Conservation (phyloP, 2,797 vertebrate species). For the Anabas testudineus region DNA sequence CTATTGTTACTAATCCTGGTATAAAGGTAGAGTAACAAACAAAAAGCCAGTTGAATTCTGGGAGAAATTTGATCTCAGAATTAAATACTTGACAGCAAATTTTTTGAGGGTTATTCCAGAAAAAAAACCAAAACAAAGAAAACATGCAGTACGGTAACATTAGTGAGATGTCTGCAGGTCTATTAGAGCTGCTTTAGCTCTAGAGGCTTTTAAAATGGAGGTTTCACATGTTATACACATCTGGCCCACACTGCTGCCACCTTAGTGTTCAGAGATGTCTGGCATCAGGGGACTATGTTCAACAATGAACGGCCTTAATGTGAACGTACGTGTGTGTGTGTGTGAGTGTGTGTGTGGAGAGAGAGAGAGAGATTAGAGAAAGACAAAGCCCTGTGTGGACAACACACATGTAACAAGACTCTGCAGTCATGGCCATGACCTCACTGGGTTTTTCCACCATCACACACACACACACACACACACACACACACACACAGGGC, state of each 20-base stretch:
- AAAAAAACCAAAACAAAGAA: slow-evolving; percentile 13
- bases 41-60: too few species aligned
- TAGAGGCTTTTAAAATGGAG: slow-evolving; percentile 50
- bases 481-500: slow-evolving; percentile 39
- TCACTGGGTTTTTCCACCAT: slow-evolving; percentile 80
- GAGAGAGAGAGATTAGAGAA: slow-evolving; percentile 47
- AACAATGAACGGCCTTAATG: slow-evolving; percentile 28
- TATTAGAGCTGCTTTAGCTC: slow-evolving; percentile 36
- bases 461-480: slow-evolving; percentile 37
- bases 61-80: too few species aligned
- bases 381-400: slow-evolving; percentile 66
- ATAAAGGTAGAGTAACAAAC: too few species aligned
- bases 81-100: too few species aligned
- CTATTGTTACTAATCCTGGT: too few species aligned
- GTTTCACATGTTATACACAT: slow-evolving; percentile 52
- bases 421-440: slow-evolving; percentile 77
- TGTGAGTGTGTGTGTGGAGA: slow-evolving; percentile 2
- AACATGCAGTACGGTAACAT: neutral
- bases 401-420: slow-evolving; percentile 80
- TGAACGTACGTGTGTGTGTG: slow-evolving; percentile 7
- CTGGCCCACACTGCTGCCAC: slow-evolving; percentile 46
- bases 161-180: slow-evolving; percentile 33
- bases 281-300: slow-evolving; percentile 18
- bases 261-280: slow-evolving; percentile 37
- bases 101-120: neutral